These are phyloP conservation scores for Anseranas semipalmata DNA, from an alignment of 2,113 vertebrate species.

Conservation along the genomic window DNA sequence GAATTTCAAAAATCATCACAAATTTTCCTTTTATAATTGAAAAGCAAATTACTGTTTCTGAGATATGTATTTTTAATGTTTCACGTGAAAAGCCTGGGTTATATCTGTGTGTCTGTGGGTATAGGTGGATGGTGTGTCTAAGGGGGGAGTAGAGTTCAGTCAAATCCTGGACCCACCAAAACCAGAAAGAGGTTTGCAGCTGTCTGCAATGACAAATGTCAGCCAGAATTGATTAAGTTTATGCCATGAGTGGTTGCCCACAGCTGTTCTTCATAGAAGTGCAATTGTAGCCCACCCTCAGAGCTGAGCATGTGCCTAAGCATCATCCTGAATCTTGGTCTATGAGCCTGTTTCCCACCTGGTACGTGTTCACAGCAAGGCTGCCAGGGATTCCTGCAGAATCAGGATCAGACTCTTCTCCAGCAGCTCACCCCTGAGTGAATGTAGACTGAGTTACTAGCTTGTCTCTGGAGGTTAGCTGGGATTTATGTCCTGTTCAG, in stretches of 20 bases:
- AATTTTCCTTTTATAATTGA: neutral
- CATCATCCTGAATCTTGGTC: neutral
- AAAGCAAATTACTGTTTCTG: neutral
- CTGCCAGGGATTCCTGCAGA: neutral
- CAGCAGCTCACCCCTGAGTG: neutral
- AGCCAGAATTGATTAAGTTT: neutral
- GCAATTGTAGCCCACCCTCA: neutral
- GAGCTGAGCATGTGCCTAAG: neutral
- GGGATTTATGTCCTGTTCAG: conserved; percentile 3
- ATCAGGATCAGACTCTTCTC: neutral
- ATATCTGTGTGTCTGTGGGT: neutral
- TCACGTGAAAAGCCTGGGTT: neutral
- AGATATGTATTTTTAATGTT: neutral
- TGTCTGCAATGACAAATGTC: neutral
- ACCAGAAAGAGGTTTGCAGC: neutral
- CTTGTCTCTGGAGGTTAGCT: neutral
- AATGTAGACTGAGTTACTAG: rapidly evolving
- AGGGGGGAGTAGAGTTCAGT: rapidly evolving
- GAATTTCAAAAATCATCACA: neutral
- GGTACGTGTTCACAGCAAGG: neutral
- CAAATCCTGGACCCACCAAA: neutral
- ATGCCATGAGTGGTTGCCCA: neutral
- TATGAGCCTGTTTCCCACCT: rapidly evolving
- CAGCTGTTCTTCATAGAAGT: neutral
- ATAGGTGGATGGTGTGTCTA: rapidly evolving